Evolutionary conservation across 2,888 invertebrate species (phyloP).

Genomic region (Drosophila mulleri): DNA sequence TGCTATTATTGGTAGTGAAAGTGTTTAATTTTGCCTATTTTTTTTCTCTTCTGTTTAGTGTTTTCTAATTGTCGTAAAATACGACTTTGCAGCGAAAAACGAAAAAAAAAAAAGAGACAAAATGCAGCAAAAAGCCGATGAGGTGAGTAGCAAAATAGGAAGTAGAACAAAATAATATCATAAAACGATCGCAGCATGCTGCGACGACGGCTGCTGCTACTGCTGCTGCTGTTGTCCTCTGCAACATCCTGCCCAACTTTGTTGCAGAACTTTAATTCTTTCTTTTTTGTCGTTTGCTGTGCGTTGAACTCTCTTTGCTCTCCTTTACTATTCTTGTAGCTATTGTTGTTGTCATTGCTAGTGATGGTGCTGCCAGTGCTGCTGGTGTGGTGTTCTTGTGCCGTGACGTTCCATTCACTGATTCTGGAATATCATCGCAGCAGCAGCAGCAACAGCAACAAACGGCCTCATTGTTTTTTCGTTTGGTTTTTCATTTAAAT

Average conservation of each 20-base stretch:
- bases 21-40: conserved; percentile 37
- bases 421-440: conserved; percentile 57
- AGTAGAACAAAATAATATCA: not conserved
- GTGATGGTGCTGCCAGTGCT: not conserved
- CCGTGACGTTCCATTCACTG: conserved; percentile 77
- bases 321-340: conserved; percentile 21
- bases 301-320: conserved; percentile 40
- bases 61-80: conserved; percentile 44
- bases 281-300: conserved; percentile 30
- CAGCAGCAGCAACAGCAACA: conserved; percentile 27
- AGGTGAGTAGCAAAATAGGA: conserved; percentile 54
- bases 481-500: conserved; percentile 73
- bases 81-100: conserved; percentile 40
- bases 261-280: conserved; percentile 39
- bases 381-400: conserved; percentile 53
- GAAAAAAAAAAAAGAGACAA: conserved; percentile 4
- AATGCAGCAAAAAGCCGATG: conserved; percentile 72
- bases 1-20: conserved; percentile 47
- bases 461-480: conserved; percentile 53
- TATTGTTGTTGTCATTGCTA: conserved; percentile 18
- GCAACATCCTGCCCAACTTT: conserved; percentile 47
- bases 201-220: not conserved
- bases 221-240: conserved; percentile 11
- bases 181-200: conserved; percentile 4
- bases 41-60: conserved; percentile 35